Evolutionary conservation across 1,140 invertebrate species (phyloP), one percentile per base, ranked within the genome.

Genomic region (Drosophila arawakana): DNA sequence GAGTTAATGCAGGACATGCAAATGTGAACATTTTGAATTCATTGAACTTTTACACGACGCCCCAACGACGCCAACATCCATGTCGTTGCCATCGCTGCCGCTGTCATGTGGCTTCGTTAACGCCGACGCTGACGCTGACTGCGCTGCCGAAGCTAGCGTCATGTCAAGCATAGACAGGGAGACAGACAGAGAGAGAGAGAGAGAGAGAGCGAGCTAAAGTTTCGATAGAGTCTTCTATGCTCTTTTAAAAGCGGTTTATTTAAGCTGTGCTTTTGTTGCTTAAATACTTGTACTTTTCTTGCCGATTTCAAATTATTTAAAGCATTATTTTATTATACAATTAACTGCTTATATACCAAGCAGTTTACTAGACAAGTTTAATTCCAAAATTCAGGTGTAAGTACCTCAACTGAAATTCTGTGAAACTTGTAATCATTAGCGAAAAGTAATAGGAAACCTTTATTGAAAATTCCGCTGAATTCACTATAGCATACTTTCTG

Each of bases 1-100:
- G 84, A 88, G 80, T 88, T 88, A 88, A 84, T 84, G 80, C 84
- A 89, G 80, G 71, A 88, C 84, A 88, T 88, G 84, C 84, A 88
- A 89, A 88, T 86, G 84, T 62, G 74, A 80, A 68, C 78, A 88
- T 89, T 89, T 67, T 81, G 84, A 78, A 88, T 88, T 89, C 84
- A 88, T 88, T 88, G 84, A 88, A 88, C 84, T 84, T 83, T 88
- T 70, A 70, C 55, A 65, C 65, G 52, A 75, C 54, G 39, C 46
- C 41, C 46, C 62, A 41, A 41, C 60, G 54, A 63, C 73, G 43
- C 35, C 73, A 39, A 75, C 50, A 39, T 18, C 44, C 15, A 75
- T 46, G 44, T 37, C 44, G 25, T 65, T 54, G 67, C 13, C 58
- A 49, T 6, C 10, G 46, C 37, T 39, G 44, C 8, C 61, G 37